Evolutionary conservation across 2,888 invertebrate species (phyloP).

Genomic region (Ernsta delagoae): DNA sequence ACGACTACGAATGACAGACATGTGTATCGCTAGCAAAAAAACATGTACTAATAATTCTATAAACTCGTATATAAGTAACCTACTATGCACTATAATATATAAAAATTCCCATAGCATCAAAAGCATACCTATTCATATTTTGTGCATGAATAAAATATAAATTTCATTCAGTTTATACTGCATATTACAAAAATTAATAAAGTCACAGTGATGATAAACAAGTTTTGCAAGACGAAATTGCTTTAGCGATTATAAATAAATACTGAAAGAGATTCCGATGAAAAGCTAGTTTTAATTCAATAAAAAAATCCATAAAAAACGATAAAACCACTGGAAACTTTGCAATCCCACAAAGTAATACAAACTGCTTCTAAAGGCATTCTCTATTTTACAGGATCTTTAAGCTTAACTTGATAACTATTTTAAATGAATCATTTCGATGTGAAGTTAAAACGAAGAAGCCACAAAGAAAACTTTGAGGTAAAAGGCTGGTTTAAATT

Average conservation of each 20-base stretch:
- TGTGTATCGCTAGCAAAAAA: slow-evolving; percentile 14
- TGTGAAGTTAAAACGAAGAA: slow-evolving; percentile 24
- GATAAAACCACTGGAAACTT: slow-evolving; percentile 11
- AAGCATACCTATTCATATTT: no score
- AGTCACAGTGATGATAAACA: not conserved
- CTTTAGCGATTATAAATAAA: not conserved
- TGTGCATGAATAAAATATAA: no score
- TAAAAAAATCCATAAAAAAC: not conserved
- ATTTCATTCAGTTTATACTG: not conserved
- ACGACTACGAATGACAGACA: slow-evolving; percentile 18
- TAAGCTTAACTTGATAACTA: slow-evolving; percentile 31
- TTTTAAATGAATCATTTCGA: slow-evolving; percentile 31
- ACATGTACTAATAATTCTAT: no score
- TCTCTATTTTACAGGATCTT: slow-evolving; percentile 21
- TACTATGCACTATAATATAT: no score
- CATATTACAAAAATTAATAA: not conserved
- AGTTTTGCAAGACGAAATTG: not conserved
- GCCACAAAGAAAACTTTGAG: slow-evolving; percentile 36
- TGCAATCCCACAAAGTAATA: slow-evolving; percentile 19
- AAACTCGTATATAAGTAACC: no score
- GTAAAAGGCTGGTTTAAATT: slow-evolving; percentile 34
- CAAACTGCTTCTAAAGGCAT: slow-evolving; percentile 30
- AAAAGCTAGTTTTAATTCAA: slow-evolving; percentile 10
- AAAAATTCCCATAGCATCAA: no score
- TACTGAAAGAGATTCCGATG: not conserved